Base-by-base conservation (phyloP, 1,140 invertebrate species). In the Rhizoglyphus robini region DNA sequence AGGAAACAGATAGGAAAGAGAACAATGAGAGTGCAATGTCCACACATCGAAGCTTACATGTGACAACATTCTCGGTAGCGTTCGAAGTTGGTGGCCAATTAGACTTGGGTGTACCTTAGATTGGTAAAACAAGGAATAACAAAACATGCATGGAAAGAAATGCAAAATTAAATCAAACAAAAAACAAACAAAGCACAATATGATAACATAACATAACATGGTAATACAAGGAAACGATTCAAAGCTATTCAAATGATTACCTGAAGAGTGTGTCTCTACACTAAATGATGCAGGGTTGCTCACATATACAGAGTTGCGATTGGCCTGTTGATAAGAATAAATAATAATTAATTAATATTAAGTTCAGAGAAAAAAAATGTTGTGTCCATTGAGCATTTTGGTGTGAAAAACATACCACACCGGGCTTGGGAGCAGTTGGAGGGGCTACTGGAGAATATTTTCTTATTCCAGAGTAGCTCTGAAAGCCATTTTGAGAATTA, bases 391-490 rank as follows among this genome's bases (percentile, higher is more conserved):
- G 36, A 34, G 15, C 58, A 3, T 60, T 60, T 59, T 27, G 18
- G 3, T 51, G 23, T 46, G 15, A 32, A 4, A 2, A 2, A 60
- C 58, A 34, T 60, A 60, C 58, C 31, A 60, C 31, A 18, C 36
- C 29, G 38, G 66, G 66, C 31, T 67, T 67, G 5, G 66, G 66
- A 27, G 66, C 60, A 36, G 29, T 41, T 31, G 47, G 48, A 25
- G 66, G 66, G 29, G 48, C 34, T 36, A 54, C 59, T 38, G 59
- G 46, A 29, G 58, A 46, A 38, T 20, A 66, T 63, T 63, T 63
- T 25, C 27, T 23, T 18, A 41, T 41, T 8, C 36, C 36, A 8
- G 51, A 54, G 8, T 8, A 8, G 20, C 20, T 54, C 8, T 5
- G 20, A 20, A 54, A 54, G 8, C 51, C 51, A 54, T 54, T 54